These are phyloP conservation scores for Drosophila ustulata DNA, from an alignment of 2,888 invertebrate genomes.

Conservation along the genomic window DNA sequence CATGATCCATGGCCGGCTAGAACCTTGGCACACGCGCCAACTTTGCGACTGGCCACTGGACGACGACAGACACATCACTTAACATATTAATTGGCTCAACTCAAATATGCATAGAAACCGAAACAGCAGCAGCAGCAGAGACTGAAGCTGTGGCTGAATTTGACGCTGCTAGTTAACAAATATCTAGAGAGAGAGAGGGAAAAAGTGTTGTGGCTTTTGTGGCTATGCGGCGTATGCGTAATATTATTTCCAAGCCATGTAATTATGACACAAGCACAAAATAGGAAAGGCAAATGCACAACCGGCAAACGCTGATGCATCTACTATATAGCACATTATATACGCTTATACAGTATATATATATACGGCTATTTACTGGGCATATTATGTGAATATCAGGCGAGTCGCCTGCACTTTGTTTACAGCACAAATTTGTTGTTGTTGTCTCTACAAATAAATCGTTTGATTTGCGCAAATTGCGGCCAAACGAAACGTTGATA, in stretches of 20 bases:
- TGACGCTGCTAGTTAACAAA: slow-evolving; percentile 1
- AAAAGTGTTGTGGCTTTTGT: slow-evolving; percentile 43
- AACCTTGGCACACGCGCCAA: slow-evolving; percentile 76
- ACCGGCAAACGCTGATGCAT: slow-evolving; percentile 59
- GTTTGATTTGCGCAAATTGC: slow-evolving; percentile 79
- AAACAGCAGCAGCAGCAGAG: background rate
- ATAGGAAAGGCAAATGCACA: slow-evolving; percentile 40
- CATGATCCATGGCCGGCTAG: slow-evolving; percentile 58
- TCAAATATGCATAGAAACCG: slow-evolving; percentile 36
- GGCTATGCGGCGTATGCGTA: slow-evolving; percentile 66
- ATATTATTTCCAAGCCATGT: slow-evolving; percentile 34
- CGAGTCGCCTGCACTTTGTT: slow-evolving; percentile 67
- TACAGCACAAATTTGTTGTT: slow-evolving; percentile 53
- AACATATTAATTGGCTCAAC: slow-evolving; percentile 78
- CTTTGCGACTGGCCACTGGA: slow-evolving; percentile 41
- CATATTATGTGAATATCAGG: slow-evolving; percentile 45
- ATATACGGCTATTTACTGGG: slow-evolving; percentile 14
- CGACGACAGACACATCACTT: slow-evolving; percentile 62
- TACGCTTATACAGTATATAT: background rate
- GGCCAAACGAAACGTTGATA: slow-evolving; percentile 58
- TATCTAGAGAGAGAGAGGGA: background rate
- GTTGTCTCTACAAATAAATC: slow-evolving; percentile 58
- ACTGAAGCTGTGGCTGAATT: background rate
- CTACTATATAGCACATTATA: slow-evolving; percentile 14
- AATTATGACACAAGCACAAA: slow-evolving; percentile 50